Base-by-base conservation (phyloP, 2,888 invertebrate genomes). In the Stenolophus ochropezus region DNA sequence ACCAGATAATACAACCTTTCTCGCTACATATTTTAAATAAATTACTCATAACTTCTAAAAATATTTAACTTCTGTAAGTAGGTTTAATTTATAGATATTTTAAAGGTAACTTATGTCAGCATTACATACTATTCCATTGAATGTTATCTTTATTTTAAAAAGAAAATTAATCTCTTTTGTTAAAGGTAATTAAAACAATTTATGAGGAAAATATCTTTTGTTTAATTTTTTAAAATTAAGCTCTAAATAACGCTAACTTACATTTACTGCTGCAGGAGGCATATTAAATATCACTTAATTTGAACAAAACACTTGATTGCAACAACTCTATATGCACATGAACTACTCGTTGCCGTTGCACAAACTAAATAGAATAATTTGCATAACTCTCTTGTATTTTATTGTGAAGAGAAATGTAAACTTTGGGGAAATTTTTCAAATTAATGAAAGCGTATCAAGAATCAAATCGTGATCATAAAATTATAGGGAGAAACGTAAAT, bases 241-340 rank as follows among this genome's bases (percentile, higher is more conserved):
- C 14, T 16, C 5, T 4, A 1, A 5, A n/a, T 16, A 65, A n/a
- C 27, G 16, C 20, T 18, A 69, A 83, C 84, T 84, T 77, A 84
- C 83, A 75, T 83, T 84, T 58, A 83, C 82, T 42, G 82, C 82
- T 23, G 83, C 83, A 25, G 84, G 84, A 51, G 83, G 83, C 84
- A 84, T 84, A 47, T 82, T 77, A 53, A 75, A 49, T 61, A 49
- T 33, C 33, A 77, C 11, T 47, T 58, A 47, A 42, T 18, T n/a
- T 6, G 47, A 58, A 18, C 33, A 56, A 76, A 56, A 76, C 53
- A n/a, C n/a, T n/a, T n/a, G n/a, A n/a, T n/a, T n/a, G n/a, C n/a
- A n/a, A n/a, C n/a, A n/a, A n/a, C n/a, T n/a, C n/a, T n/a, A n/a
- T 49, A 14, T 25, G 21, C 61, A 20, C 33, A 42, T 11, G 33